phyloP scores from a whole-genome alignment of 2,888 invertebrate species.

The Leucania comma region DNA sequence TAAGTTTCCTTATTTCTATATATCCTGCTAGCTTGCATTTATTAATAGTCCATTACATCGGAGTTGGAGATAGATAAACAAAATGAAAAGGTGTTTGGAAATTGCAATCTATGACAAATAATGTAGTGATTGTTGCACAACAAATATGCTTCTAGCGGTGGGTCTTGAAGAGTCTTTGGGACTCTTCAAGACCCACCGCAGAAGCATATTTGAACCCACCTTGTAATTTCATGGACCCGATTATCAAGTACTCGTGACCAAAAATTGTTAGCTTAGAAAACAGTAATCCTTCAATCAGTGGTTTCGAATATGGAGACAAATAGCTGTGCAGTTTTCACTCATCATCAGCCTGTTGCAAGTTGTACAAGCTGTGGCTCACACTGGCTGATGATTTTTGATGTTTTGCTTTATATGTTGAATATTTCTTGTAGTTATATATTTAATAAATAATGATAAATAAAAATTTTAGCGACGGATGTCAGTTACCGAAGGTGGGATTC shows the following conservation, averaged over 20 bases:
- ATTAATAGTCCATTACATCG: neutral
- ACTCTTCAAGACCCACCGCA: too few species aligned
- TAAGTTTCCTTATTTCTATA: slow-evolving; percentile 32
- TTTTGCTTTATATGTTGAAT: too few species aligned
- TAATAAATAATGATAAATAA: slow-evolving; percentile 1
- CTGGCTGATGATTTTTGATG: neutral
- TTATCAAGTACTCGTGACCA: neutral
- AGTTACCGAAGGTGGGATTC: slow-evolving; percentile 98
- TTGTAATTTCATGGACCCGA: slow-evolving; percentile 7
- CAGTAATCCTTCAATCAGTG: neutral
- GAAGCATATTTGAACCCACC: too few species aligned
- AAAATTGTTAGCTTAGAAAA: neutral
- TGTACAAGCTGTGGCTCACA: neutral
- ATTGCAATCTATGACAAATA: neutral
- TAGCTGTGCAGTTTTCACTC: too few species aligned
- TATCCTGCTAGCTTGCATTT: neutral
- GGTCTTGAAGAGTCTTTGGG: too few species aligned
- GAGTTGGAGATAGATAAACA: neutral
- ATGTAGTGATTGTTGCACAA: slow-evolving; percentile 49
- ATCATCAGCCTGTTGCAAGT: slow-evolving; percentile 2
- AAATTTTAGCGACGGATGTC: slow-evolving; percentile 97
- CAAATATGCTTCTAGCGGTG: slow-evolving; percentile 3
- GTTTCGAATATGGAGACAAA: neutral
- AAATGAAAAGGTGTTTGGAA: neutral
- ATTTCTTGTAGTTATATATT: neutral